A percentile compares a stretch with the other conserved stretches of the same genome.
Conservation (phyloP, 1,140 invertebrate genomes). For the Drosophila leontia region DNA sequence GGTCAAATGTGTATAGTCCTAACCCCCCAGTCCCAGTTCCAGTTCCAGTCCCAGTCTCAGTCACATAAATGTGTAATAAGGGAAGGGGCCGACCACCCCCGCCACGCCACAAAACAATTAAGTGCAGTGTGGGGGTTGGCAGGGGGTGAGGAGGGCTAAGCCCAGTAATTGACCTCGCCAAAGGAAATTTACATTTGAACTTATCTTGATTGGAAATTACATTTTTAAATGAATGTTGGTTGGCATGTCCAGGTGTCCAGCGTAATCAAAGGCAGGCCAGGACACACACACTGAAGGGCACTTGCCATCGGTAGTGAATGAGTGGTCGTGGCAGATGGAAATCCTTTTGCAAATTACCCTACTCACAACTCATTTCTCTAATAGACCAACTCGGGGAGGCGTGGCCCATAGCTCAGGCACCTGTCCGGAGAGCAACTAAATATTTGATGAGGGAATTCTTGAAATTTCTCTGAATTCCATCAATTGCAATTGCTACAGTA, state of each 20-base stretch:
- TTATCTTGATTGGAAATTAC: conserved; percentile 72
- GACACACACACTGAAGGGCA: conserved; percentile 25
- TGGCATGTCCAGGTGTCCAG: conserved; percentile 57
- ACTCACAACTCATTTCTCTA: conserved; percentile 64
- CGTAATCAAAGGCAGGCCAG: conserved; percentile 57
- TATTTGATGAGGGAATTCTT: conserved; percentile 40
- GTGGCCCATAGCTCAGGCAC: conserved; percentile 28
- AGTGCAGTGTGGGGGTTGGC: conserved; percentile 30
- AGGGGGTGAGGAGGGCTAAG: background rate
- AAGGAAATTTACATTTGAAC: conserved; percentile 72
- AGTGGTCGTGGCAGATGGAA: conserved; percentile 27
- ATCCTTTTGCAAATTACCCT: conserved; percentile 53
- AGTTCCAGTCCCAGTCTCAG: background rate
- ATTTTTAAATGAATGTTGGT: conserved; percentile 59
- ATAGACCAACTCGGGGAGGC: conserved; percentile 39
- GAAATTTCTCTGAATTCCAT: conserved; percentile 18
- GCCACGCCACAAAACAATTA: conserved; percentile 48
- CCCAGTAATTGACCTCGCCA: conserved; percentile 36
- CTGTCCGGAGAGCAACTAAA: conserved; percentile 43
- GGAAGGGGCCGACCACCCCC: background rate
- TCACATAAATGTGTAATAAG: conserved; percentile 33
- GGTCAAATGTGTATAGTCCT: conserved; percentile 12
- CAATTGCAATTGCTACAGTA: conserved; percentile 4
- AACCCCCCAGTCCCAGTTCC: background rate
- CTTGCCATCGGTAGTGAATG: background rate